Evolutionary conservation across 2,113 vertebrate genomes (phyloP), one percentile per base, ranked within the genome.

Genomic region (Erpornis zantholeuca): DNA sequence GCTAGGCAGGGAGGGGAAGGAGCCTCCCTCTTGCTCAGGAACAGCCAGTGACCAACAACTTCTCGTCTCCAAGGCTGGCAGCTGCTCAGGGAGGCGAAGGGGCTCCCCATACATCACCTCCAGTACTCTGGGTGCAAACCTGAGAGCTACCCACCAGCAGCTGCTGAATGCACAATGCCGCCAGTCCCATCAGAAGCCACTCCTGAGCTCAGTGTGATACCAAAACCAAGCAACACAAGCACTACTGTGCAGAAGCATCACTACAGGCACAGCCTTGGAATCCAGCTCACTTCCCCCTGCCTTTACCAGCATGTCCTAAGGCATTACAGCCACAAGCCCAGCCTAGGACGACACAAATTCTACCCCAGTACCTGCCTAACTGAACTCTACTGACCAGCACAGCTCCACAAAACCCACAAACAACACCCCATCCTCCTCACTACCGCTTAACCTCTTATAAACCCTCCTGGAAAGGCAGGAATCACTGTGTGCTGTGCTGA

Each of bases 381-480:
- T 11, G 0, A 4, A 4, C 9, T 23, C 18, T 2, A 7, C 40
- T 22, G 3, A 1, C 5, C 31, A 81, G 2, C 57, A 79, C 29
- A 78, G 0, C 33, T 27, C 16, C 63, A 0, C 28, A 42, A 4
- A 28, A 29, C 29, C 16, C 63, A 0, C 28, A 42, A 4, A 28
- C n/a, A 2, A 2, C 76, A 69, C 3, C 54, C 22, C 15, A 61
- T 1, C 17, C 15, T 54, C 27, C 47, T 35, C 53, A 38, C 12
- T 19, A 28, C 42, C 1, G 1, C 80, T 79, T 87, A 92, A 87
- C 84, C 54, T 96, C 81, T 93, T 78, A 65, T 49, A 94, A 95
- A 82, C 85, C 28, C 75, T 94, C 73, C 77, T 90, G 82, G 79
- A 90, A 90, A 92, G 85, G 76, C 92, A 94, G 88, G 71, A 94